Percentiles rank a stretch among this genome's conserved stretches.
phyloP scores from a whole-genome alignment of 2,888 invertebrate genomes.

The Phaedon cochleariae region DNA sequence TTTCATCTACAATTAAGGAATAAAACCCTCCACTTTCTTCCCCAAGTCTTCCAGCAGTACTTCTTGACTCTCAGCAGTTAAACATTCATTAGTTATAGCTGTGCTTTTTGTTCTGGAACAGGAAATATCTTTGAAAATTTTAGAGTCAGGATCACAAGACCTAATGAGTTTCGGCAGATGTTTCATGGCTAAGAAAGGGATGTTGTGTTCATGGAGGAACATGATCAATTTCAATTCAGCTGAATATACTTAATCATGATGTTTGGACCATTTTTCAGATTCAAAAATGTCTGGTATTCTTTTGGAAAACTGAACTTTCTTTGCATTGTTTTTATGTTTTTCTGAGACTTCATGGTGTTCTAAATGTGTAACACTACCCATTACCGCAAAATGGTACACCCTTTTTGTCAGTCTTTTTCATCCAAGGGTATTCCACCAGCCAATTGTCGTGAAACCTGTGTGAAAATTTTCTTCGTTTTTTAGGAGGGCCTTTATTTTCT shows the following conservation, averaged over 20 bases:
- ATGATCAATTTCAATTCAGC: neutral
- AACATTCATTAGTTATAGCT: conserved; percentile 4
- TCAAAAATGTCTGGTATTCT: conserved; percentile 8
- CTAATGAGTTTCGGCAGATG: conserved; percentile 9
- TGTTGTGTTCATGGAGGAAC: neutral
- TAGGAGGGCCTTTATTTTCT: conserved; percentile 6
- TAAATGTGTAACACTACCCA: conserved; percentile 5
- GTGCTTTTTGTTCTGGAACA: conserved; percentile 7
- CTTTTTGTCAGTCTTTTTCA: neutral
- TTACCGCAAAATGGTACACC: conserved; percentile 7
- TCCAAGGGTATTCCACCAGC: conserved; percentile 2
- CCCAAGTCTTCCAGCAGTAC: neutral
- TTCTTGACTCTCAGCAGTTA: conserved; percentile 5
- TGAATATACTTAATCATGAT: conserved; percentile 5
- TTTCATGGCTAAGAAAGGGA: conserved; percentile 1
- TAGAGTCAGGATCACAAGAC: conserved; percentile 2
- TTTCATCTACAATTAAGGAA: neutral
- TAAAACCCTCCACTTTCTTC: conserved; percentile 5
- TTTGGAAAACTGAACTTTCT: conserved; percentile 3
- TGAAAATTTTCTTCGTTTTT: conserved; percentile 2
- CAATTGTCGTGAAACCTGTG: neutral
- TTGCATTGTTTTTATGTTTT: conserved; percentile 5
- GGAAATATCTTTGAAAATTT: neutral
- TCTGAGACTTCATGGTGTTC: neutral
- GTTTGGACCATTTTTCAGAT: neutral